Evolutionary conservation across 1,140 invertebrate species (phyloP).

Genomic region (Calliopsis andreniformis): DNA sequence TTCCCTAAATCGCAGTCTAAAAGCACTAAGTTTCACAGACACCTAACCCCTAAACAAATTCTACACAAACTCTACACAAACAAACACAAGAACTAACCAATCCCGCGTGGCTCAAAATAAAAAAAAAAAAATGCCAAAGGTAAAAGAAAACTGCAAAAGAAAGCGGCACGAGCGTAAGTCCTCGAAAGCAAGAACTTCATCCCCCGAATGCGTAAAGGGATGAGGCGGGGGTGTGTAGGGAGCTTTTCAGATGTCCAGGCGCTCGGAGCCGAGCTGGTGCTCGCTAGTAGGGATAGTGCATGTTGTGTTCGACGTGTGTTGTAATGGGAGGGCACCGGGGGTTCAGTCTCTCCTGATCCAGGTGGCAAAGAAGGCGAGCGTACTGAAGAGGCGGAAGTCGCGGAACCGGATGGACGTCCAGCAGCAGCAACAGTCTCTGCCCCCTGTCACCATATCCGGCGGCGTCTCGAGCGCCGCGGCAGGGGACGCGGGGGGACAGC

Average conservation of each 20-base stretch:
- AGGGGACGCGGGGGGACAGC: constrained; percentile 47
- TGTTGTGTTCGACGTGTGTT: constrained; percentile 78
- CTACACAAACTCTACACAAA: too few species aligned
- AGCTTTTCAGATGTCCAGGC: constrained; percentile 44
- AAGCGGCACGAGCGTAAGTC: constrained; percentile 12
- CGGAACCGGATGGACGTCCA: constrained; percentile 85
- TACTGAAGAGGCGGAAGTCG: constrained; percentile 87
- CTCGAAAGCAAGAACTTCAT: neutral
- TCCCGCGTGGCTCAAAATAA: too few species aligned
- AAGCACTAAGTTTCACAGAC: too few species aligned
- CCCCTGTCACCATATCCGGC: constrained; percentile 67
- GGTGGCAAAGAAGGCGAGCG: constrained; percentile 88
- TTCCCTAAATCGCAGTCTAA: too few species aligned
- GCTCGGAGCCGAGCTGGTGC: constrained; percentile 30
- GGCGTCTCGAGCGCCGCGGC: constrained; percentile 50
- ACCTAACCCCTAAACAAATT: too few species aligned
- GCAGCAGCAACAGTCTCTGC: constrained; percentile 62
- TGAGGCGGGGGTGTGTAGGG: neutral
- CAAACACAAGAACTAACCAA: too few species aligned
- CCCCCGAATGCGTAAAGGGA: neutral
- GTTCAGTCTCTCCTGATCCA: constrained; percentile 86
- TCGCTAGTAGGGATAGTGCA: constrained; percentile 76
- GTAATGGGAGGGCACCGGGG: constrained; percentile 80
- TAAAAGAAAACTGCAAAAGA: neutral
- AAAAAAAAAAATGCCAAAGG: too few species aligned